These are phyloP conservation scores for Elgaria multicarinata DNA, from an alignment of 2,113 vertebrate genomes.

Conservation along the genomic window DNA sequence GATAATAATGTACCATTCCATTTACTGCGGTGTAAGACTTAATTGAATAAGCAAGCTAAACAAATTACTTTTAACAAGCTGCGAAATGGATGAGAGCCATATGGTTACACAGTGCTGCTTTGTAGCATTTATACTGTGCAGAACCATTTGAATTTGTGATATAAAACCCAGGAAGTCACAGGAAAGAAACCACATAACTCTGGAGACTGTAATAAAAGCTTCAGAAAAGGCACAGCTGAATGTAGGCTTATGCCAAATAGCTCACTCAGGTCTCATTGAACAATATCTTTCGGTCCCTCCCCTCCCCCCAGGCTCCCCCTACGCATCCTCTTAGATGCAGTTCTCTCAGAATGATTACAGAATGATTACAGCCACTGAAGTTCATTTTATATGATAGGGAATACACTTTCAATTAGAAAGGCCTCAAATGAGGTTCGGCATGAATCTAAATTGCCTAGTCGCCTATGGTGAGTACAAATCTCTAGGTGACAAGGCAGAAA, in stretches of 20 bases:
- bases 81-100: slow-evolving; percentile 13
- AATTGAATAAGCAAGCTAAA: slow-evolving; percentile 19
- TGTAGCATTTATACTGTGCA: slow-evolving; percentile 13
- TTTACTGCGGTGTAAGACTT: neutral
- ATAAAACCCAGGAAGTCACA: slow-evolving; percentile 7
- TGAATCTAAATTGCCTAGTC: neutral
- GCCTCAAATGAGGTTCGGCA: neutral
- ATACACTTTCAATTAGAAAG: neutral
- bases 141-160: neutral
- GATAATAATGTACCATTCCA: neutral
- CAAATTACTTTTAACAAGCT: slow-evolving; percentile 13
- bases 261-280: neutral
- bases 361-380: neutral
- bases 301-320: neutral
- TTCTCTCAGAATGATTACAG: neutral
- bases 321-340: neutral
- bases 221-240: slow-evolving; percentile 7
- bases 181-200: slow-evolving; percentile 26
- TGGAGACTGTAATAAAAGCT: slow-evolving; percentile 18
- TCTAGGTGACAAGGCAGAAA: neutral
- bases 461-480: neutral
- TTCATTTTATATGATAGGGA: neutral
- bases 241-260: slow-evolving; percentile 1
- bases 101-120: slow-evolving; percentile 3
- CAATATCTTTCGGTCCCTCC: neutral